A percentile compares a stretch with the other conserved stretches of the same genome.
These are phyloP conservation scores for Rhynchotus rufescens DNA, from an alignment of 2,797 vertebrate genomes.

Conservation along the genomic window DNA sequence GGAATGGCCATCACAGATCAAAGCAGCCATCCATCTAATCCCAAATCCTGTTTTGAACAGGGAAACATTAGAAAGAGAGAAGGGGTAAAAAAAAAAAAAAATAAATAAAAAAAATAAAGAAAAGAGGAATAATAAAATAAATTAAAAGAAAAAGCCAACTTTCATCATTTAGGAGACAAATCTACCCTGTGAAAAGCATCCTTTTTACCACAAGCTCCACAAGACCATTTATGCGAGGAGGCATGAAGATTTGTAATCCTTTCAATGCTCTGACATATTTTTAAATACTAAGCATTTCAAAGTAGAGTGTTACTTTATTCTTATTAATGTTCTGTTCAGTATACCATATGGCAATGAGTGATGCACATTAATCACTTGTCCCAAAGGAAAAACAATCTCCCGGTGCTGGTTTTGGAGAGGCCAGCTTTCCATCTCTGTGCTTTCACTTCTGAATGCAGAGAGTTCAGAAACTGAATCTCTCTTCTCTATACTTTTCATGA, in stretches of 20 bases:
- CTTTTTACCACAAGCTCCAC: slow-evolving; percentile 6
- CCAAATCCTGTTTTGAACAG: slow-evolving; percentile 43
- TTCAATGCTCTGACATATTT: slow-evolving; percentile 54
- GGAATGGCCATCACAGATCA: slow-evolving; percentile 52
- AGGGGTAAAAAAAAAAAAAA: neutral
- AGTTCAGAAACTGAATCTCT: neutral
- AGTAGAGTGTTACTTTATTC: slow-evolving; percentile 54
- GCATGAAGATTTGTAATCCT: slow-evolving; percentile 53
- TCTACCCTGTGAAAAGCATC: slow-evolving; percentile 32
- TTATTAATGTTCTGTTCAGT: slow-evolving; percentile 52
- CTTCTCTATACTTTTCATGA: neutral
- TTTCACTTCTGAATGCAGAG: neutral
- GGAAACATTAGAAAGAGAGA: neutral
- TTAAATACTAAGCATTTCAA: slow-evolving; percentile 64
- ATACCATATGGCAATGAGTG: slow-evolving; percentile 56
- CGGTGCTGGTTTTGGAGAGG: neutral
- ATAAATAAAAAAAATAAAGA: neutral
- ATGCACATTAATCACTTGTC: slow-evolving; percentile 61
- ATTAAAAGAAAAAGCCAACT: no score
- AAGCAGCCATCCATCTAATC: slow-evolving; percentile 63
- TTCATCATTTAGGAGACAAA: slow-evolving; percentile 33
- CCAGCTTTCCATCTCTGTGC: neutral
- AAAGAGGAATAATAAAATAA: neutral
- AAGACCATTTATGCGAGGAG: slow-evolving; percentile 27
- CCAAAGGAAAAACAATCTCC: slow-evolving; percentile 28